Percentiles rank a stretch among this genome's conserved stretches.
These are phyloP conservation scores for Lichenostomus cassidix DNA, from an alignment of 2,113 vertebrate species.

Conservation along the genomic window DNA sequence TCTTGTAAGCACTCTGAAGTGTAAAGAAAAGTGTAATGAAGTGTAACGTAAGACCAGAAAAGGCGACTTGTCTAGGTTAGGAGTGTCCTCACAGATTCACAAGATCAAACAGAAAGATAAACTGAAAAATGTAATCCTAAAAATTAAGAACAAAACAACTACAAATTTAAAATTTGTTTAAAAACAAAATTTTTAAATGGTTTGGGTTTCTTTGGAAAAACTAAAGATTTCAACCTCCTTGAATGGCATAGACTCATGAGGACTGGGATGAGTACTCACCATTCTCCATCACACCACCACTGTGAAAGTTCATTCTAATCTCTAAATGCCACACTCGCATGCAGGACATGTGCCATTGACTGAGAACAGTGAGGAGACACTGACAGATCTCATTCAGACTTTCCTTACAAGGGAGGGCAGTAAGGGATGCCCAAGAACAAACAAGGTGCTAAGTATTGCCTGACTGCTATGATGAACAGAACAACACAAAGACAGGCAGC, in stretches of 20 bases:
- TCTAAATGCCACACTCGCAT: neutral
- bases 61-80: neutral
- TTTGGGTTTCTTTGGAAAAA: neutral
- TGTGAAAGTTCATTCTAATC: neutral
- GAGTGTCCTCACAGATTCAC: neutral
- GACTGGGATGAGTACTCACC: neutral
- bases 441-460: neutral
- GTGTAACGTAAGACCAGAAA: neutral
- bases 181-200: neutral
- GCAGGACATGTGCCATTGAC: accelerated
- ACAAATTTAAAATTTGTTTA: too few species aligned
- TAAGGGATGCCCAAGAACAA: neutral
- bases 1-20: neutral
- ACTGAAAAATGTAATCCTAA: neutral
- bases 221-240: neutral
- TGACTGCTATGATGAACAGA: neutral
- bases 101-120: neutral
- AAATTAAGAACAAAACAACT: neutral
- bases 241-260: neutral
- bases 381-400: neutral
- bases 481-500: neutral
- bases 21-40: too few species aligned
- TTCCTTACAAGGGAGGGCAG: neutral
- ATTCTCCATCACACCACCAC: neutral
- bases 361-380: neutral